A percentile compares a stretch with the other conserved stretches of the same genome.
phyloP scores from a whole-genome alignment of 2,797 vertebrate species.

The Amazona ochrocephala region DNA sequence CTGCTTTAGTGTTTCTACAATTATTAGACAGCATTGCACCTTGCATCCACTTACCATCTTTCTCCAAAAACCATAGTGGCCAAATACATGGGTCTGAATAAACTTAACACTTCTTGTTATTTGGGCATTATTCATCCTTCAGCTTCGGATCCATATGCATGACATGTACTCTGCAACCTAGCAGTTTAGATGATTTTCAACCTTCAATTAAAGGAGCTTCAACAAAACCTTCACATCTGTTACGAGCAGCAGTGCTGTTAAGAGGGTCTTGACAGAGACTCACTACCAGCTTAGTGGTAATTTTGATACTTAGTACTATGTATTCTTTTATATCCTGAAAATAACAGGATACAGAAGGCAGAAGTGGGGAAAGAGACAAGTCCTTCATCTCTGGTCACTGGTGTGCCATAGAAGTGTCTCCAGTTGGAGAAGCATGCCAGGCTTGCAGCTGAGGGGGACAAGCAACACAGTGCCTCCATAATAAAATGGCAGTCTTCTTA shows the following conservation, averaged over 20 bases:
- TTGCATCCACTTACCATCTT: rapidly evolving
- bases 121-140: background rate
- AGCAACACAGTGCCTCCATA: background rate
- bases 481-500: background rate
- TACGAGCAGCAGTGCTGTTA: background rate
- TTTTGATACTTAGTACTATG: background rate
- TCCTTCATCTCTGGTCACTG: background rate
- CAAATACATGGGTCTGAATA: background rate
- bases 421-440: background rate
- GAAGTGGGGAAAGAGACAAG: background rate
- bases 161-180: background rate
- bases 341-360: background rate
- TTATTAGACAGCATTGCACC: background rate
- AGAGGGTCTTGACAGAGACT: background rate
- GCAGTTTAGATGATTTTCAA: background rate
- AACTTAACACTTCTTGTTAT: background rate
- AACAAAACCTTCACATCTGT: background rate
- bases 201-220: background rate
- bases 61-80: background rate
- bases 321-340: background rate
- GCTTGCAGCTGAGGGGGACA: background rate
- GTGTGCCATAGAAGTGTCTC: background rate
- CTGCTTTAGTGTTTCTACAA: background rate
- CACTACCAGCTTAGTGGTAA: background rate
- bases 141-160: background rate